Evolutionary conservation across 2,113 vertebrate genomes (phyloP), one percentile per base, ranked within the genome.

Genomic region (Oncorhynchus kisutch): DNA sequence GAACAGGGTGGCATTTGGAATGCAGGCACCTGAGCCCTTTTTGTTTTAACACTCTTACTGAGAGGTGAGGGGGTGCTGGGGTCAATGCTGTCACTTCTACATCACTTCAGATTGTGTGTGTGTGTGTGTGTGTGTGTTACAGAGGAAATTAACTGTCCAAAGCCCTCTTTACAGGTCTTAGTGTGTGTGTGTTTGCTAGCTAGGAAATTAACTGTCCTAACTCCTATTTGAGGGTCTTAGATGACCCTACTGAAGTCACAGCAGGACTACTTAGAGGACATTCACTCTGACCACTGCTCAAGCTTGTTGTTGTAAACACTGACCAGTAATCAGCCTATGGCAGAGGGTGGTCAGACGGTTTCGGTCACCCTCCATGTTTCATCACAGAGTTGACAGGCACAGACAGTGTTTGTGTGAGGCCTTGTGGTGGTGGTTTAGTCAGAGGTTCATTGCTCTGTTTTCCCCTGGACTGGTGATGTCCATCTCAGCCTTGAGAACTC

Each of bases 311-410:
- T 87, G 83, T 87, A 84, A 89, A 91, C 75, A 76, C 81, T 86
- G 75, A 67, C 54, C 83, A 85, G 82, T 91, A 92, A 91, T 92
- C 90, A 88, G 87, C 76, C 68, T 72, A 78, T 85, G 83, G 88
- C 84, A 71, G 78, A 72, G 75, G 49, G 69, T 69, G 86, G 88
- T 90, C 90, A 86, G 77, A 89, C 87, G 84, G 31, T 29, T 34
- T 34, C 31, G 31, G 31, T 34, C 31, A 34, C 31, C 5, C 31
- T 34, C 31, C 31, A 34, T 34, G 9, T 49, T 13, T 49, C 48
- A 49, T 49, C 48, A 49, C 48, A 12, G 9, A 49, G 48, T 49
- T 49, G 48, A 49, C 48, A 49, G 48, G 48, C 48, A 49, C 8
- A 49, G 48, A 14, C 8, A 49, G 48, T 49, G 48, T 49, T 49